Conservation (phyloP, 2,888 invertebrate genomes). For the Coelopa pilipes region DNA sequence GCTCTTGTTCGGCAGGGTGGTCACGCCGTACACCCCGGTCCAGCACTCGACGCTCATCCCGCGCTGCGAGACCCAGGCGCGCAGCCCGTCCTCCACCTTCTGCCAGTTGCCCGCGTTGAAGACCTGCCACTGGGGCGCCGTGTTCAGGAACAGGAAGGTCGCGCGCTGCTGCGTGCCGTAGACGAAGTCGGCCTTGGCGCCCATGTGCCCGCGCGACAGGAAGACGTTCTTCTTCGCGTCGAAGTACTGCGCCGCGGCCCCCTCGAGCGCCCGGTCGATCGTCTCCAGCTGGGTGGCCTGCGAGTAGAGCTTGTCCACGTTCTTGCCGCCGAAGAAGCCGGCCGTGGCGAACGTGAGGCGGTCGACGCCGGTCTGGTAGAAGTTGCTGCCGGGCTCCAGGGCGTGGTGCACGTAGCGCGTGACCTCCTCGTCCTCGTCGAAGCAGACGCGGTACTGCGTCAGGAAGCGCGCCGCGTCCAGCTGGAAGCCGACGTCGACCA, state of each 20-base stretch:
- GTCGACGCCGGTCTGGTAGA: conserved; percentile 65
- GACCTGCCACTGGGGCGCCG: conserved; percentile 71
- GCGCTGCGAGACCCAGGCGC: conserved; percentile 62
- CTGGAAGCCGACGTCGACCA: conserved; percentile 66
- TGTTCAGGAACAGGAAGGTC: conserved; percentile 71
- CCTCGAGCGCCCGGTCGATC: conserved; percentile 61
- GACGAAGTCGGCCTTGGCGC: conserved; percentile 69
- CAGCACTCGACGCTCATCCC: conserved; percentile 67
- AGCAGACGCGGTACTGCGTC: conserved; percentile 65
- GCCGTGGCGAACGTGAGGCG: conserved; percentile 62
- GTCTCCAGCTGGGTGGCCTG: conserved; percentile 60
- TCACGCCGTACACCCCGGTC: conserved; percentile 71
- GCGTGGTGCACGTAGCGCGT: conserved; percentile 65
- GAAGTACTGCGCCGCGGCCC: conserved; percentile 54
- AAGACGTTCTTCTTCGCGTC: conserved; percentile 47
- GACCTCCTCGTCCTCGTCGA: conserved; percentile 62
- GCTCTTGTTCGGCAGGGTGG: conserved; percentile 68
- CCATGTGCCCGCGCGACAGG: conserved; percentile 70
- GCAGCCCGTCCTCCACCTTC: conserved; percentile 67
- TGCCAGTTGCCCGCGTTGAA: conserved; percentile 74
- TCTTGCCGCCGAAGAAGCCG: conserved; percentile 60
- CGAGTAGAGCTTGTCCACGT: conserved; percentile 64
- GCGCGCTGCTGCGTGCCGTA: conserved; percentile 69
- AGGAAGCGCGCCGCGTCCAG: conserved; percentile 58
- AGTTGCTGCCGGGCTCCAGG: conserved; percentile 66